Evolutionary conservation across 2,888 invertebrate species (phyloP).

Genomic region (Serripes groenlandicus): DNA sequence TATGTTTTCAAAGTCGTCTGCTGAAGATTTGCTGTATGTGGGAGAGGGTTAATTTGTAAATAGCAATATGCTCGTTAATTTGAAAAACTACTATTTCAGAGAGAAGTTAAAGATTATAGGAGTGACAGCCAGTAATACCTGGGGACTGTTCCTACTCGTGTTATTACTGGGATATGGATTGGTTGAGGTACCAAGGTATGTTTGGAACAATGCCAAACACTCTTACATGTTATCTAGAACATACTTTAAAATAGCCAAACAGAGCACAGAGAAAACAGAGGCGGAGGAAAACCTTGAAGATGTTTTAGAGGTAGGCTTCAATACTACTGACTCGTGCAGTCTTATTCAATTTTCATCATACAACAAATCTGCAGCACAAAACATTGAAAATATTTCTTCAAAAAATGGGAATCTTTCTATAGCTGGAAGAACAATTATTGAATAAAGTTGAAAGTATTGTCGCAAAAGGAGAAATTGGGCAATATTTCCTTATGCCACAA

Average conservation of each 20-base stretch:
- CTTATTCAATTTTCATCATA: too few species aligned
- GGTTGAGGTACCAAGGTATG: conserved; percentile 95
- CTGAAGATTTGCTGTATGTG: too few species aligned
- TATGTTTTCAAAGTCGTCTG: background rate
- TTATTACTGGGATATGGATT: conserved; percentile 96
- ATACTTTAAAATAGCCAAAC: conserved; percentile 97
- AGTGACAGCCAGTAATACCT: conserved; percentile 99
- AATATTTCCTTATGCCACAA: too few species aligned
- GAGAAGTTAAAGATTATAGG: conserved; percentile 97
- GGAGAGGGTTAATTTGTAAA: background rate
- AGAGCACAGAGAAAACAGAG: conserved; percentile 97
- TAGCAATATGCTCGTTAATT: too few species aligned
- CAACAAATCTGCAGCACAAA: too few species aligned
- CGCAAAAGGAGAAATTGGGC: too few species aligned
- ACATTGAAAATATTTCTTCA: too few species aligned
- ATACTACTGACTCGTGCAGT: too few species aligned
- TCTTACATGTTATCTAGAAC: conserved; percentile 94
- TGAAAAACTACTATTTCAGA: conserved; percentile 87
- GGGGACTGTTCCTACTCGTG: conserved; percentile 98
- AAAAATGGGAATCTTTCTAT: too few species aligned
- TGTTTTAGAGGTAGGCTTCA: conserved; percentile 96
- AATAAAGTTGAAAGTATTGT: too few species aligned
- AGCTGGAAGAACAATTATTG: too few species aligned
- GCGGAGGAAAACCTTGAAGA: conserved; percentile 99
- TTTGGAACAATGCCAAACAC: conserved; percentile 96